Conservation (phyloP, 2,113 vertebrate species). For the Psophia crepitans region DNA sequence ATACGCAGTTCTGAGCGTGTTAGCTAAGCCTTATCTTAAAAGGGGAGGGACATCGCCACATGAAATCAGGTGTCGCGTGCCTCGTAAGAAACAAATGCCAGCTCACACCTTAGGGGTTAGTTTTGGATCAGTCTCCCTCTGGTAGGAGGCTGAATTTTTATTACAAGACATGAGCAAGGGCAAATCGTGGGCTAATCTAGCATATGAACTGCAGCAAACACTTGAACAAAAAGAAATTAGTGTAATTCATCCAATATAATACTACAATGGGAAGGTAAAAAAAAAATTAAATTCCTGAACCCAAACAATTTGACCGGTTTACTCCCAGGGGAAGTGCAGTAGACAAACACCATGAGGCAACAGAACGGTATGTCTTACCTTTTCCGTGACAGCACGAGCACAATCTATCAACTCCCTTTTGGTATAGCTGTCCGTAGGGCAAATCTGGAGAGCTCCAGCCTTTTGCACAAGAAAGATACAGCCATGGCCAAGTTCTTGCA, state of each 20-base stretch:
- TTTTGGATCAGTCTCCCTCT: neutral
- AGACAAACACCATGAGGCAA: neutral
- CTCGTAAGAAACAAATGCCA: neutral
- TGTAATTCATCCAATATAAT: neutral
- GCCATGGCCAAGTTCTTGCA: conserved; percentile 94
- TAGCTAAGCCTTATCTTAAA: neutral
- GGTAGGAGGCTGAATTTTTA: neutral
- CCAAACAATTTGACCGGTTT: neutral
- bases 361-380: conserved; percentile 76
- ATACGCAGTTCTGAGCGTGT: neutral
- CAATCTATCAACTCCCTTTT: conserved; percentile 96
- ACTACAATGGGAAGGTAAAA: neutral
- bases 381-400: conserved; percentile 91
- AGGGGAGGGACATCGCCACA: accelerated
- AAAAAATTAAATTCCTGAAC: neutral
- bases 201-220: neutral
- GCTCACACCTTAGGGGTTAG: neutral
- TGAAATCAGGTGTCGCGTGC: accelerated
- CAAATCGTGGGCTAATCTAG: neutral
- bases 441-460: conserved; percentile 94
- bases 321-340: neutral
- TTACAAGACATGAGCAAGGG: neutral
- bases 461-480: conserved; percentile 98
- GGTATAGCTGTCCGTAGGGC: conserved; percentile 94
- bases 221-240: neutral